Base-by-base conservation (phyloP, 2,888 invertebrate genomes). In the Chalcis sispes region DNA sequence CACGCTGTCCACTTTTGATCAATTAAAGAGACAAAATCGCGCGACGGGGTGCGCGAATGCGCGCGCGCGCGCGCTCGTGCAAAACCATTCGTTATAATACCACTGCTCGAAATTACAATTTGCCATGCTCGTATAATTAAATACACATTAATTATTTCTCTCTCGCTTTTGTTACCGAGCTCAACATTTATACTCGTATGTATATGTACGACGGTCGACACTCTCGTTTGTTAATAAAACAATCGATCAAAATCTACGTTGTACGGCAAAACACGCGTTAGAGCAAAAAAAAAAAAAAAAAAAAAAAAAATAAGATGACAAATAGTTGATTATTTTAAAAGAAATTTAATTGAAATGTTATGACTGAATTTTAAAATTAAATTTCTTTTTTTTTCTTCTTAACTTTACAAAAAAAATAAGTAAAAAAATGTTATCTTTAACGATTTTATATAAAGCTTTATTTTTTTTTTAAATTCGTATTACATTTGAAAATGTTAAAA, bases 21-120 rank as follows among this genome's bases (percentile, higher is more conserved):
- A 77, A 73, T 73, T 73, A 72, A 70, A 65, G 52, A 69, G 77
- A 77, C 77, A 73, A 73, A 72, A 77, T 73, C 69, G 36, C 42
- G n/a, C 40, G 13, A 15, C 29, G 52, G 32, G 40, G 27, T n/a
- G n/a, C n/a, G n/a, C n/a, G n/a, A n/a, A n/a, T n/a, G n/a, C n/a
- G n/a, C n/a, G n/a, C n/a, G n/a, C 69, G 36, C 42, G n/a, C 40
- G 13, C 7, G 10, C 20, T 20, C 20, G 46, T 46, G 18, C 67
- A 18, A 29, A 40, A 48, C 15, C 58, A 56, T 62, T 72, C 61
- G 48, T 72, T 50, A 72, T 48, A 48, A 69, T 62, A 46, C 18
- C 32, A n/a, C n/a, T 20, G 10, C 52, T 25, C 27, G 65, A 27
- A 75, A 75, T 62, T 56, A 62, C 62, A 69, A 69, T 74, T 69